These are phyloP conservation scores for Tetragonula carbonaria DNA, from an alignment of 2,888 invertebrate species.

Conservation along the genomic window DNA sequence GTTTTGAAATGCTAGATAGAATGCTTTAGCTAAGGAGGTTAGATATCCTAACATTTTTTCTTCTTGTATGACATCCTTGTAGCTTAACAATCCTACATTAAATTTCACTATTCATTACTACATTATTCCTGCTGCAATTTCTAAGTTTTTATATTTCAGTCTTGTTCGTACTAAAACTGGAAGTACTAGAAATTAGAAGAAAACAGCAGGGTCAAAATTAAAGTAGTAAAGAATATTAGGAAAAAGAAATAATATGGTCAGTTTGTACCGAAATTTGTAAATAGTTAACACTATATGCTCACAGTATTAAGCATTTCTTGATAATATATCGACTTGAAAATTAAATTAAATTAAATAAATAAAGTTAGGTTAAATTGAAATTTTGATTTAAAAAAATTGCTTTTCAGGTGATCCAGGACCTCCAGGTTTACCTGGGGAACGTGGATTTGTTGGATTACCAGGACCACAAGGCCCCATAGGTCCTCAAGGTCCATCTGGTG, in stretches of 20 bases:
- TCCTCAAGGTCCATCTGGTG: slow-evolving; percentile 87
- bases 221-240: neutral
- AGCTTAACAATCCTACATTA: slow-evolving; percentile 7
- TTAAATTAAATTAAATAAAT: neutral
- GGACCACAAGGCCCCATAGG: slow-evolving; percentile 87
- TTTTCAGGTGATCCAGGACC: slow-evolving; percentile 88
- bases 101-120: neutral
- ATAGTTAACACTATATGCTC: neutral
- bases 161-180: neutral
- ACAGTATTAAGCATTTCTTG: neutral
- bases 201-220: neutral
- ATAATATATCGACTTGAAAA: neutral
- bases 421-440: slow-evolving; percentile 87
- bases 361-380: neutral
- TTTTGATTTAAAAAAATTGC: neutral
- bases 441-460: slow-evolving; percentile 88
- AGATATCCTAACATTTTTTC: slow-evolving; percentile 2
- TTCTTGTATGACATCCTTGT: neutral
- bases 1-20: neutral
- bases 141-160: neutral
- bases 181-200: too few relatives aligned
- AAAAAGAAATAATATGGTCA: neutral
- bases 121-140: neutral
- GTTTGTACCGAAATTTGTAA: neutral
- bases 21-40: neutral